Evolutionary conservation across 2,888 invertebrate genomes (phyloP).

Genomic region (Pseudoips prasinana): DNA sequence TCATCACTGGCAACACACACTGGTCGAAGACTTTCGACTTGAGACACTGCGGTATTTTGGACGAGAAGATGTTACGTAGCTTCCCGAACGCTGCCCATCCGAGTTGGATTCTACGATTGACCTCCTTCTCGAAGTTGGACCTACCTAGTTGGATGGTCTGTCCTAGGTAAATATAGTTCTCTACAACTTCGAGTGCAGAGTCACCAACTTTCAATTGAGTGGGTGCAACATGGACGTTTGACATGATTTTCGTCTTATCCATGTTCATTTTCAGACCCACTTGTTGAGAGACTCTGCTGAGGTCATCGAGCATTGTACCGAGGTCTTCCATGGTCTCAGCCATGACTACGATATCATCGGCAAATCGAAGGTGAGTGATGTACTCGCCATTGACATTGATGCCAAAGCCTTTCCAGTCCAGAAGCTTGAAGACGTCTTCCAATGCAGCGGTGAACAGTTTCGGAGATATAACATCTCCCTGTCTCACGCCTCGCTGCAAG

Average conservation of each 20-base stretch:
- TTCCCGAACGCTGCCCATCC: too few relatives aligned
- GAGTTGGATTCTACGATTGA: too few relatives aligned
- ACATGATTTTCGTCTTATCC: neutral
- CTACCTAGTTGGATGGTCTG: too few relatives aligned
- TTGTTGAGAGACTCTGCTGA: neutral
- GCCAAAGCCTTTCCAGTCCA: neutral
- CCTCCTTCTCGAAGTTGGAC: too few relatives aligned
- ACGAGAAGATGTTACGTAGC: too few relatives aligned
- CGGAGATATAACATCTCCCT: slow-evolving; percentile 3
- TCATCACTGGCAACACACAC: too few relatives aligned
- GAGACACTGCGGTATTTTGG: too few relatives aligned
- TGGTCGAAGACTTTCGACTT: too few relatives aligned
- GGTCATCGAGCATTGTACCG: neutral
- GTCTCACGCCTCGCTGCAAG: slow-evolving; percentile 3
- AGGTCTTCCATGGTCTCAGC: slow-evolving; percentile 3
- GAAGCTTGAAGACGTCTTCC: slow-evolving; percentile 2
- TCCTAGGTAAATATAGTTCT: too few relatives aligned
- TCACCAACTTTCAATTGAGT: too few relatives aligned
- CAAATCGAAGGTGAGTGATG: slow-evolving; percentile 5
- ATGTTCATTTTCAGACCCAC: neutral
- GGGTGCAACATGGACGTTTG: too few relatives aligned
- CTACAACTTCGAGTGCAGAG: too few relatives aligned
- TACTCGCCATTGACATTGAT: slow-evolving; percentile 7
- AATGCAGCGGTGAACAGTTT: slow-evolving; percentile 3
- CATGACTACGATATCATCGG: slow-evolving; percentile 6